Evolutionary conservation across 2,888 invertebrate genomes (phyloP), one percentile per base, ranked within the genome.

Genomic region (Euproctis similis): DNA sequence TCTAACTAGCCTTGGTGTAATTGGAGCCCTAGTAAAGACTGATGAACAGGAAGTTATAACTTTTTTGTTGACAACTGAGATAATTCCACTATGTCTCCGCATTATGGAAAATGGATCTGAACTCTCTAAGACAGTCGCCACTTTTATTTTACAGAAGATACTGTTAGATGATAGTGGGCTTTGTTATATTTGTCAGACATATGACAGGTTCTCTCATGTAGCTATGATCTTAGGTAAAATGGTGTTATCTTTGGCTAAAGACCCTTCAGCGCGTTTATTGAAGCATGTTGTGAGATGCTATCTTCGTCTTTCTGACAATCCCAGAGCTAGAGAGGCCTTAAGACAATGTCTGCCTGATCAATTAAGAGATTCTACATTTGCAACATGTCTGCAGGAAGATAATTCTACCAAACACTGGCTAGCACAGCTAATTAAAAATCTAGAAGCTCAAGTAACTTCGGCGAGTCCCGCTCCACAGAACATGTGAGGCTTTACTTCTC

Each of bases 101-200:
- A 99, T 99, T 36, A 99, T 99, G 99, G 99, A 99, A 82, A 95
- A 96, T 46, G 99, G 99, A 31, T 98, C 97, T 33, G 99, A 99
- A 76, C 85, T 99, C 6, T 98, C 98, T 39, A 98, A 98, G 86
- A 99, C 99, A n/a, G 98, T 98, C 2, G 98, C 99, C 6, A 99
- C 99, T 13, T 99, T 99, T 70, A 99, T 99, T 59, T 86, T 99
- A 39, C 98, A 99, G 74, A 99, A 99, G 77, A 99, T 99, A 60
- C 84, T 99, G 26, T 84, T 98, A 24, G 99, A 99, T 81, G 99
- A 99, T 65, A 97, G 96, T 62, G 99, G 99, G 0, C 85, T 99
- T 25, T 94, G 94, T 24, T 99, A 99, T 66, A 99, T 99, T 49
- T 99, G 99, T 69, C 98, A 99, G 80, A 99, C 99, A 0, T 99